Percentiles rank a stretch among this genome's conserved stretches.
Evolutionary conservation across 23 tunicate genomes (phyloP).

Genomic region (Halocynthia roretzi): DNA sequence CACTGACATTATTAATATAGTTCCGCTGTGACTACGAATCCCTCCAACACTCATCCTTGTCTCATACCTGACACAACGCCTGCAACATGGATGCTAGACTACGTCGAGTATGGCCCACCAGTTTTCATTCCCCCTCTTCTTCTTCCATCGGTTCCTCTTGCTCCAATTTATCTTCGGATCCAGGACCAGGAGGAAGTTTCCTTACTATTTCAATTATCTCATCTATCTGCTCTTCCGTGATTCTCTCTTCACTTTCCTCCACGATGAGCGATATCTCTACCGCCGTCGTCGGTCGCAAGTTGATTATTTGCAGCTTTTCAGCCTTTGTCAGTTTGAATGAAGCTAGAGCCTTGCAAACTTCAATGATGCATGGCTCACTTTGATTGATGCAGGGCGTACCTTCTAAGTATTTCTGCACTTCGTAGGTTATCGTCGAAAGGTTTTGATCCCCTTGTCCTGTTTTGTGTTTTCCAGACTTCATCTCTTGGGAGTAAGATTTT

Average conservation of each 20-base stretch:
- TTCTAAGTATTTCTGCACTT: slow-evolving; percentile 57
- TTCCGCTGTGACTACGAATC: too few relatives aligned
- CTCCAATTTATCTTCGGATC: slow-evolving; percentile 50
- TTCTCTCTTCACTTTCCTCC: slow-evolving; percentile 89
- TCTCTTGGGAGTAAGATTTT: slow-evolving; percentile 41
- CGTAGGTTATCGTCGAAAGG: slow-evolving; percentile 68
- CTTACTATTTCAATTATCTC: slow-evolving; percentile 46
- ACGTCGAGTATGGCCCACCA: not conserved
- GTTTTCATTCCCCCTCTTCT: slow-evolving; percentile 8
- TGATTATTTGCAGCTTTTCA: slow-evolving; percentile 73
- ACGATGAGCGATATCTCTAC: slow-evolving; percentile 76
- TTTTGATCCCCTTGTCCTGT: slow-evolving; percentile 59
- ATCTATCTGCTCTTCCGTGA: slow-evolving; percentile 75
- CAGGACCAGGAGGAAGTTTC: slow-evolving; percentile 38
- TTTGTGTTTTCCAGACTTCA: slow-evolving; percentile 43
- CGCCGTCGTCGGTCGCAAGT: slow-evolving; percentile 69
- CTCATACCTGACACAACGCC: slow-evolving; percentile 1
- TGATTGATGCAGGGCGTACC: slow-evolving; percentile 65
- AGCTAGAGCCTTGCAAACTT: slow-evolving; percentile 23
- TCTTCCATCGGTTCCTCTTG: slow-evolving; percentile 25
- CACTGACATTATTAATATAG: too few relatives aligned
- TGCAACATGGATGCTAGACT: not conserved
- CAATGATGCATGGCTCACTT: slow-evolving; percentile 33
- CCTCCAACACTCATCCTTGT: too few relatives aligned
- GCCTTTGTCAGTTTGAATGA: slow-evolving; percentile 67